A percentile compares a stretch with the other conserved stretches of the same genome.
phyloP scores from a whole-genome alignment of 2,113 vertebrate genomes.

The Phaethon lepturus region DNA sequence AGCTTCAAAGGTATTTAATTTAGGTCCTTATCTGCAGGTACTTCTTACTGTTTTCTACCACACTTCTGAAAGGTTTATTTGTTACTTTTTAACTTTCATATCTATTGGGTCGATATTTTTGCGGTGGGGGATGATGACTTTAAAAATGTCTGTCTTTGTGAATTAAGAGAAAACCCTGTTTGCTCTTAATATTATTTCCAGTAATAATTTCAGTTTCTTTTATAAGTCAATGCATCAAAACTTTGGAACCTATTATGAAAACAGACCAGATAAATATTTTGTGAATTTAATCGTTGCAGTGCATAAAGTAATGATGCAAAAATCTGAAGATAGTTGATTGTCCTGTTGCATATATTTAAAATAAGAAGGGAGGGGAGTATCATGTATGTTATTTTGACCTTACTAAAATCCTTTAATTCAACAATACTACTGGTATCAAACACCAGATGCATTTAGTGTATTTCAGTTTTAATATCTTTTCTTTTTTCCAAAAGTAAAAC shows the following conservation, averaged over 20 bases:
- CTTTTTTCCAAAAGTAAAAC: not conserved
- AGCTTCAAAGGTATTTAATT: not conserved
- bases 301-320: not conserved
- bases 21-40: not conserved
- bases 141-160: not conserved
- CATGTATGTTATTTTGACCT: not conserved
- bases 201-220: not conserved
- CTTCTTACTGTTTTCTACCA: not conserved
- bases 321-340: not conserved
- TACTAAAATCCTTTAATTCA: not conserved
- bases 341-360: not conserved
- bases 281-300: not conserved
- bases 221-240: not conserved
- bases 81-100: not conserved
- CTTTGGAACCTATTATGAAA: not conserved
- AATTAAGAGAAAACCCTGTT: not conserved
- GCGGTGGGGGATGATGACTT: not conserved
- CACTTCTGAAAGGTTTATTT: not conserved
- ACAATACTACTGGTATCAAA: accelerated
- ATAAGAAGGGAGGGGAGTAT: not conserved
- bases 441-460: not conserved
- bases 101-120: not conserved
- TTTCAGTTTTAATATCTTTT: not conserved
- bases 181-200: not conserved
- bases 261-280: not conserved